These are phyloP conservation scores for Eufriesea mexicana DNA, from an alignment of 1,140 invertebrate species.

Conservation along the genomic window DNA sequence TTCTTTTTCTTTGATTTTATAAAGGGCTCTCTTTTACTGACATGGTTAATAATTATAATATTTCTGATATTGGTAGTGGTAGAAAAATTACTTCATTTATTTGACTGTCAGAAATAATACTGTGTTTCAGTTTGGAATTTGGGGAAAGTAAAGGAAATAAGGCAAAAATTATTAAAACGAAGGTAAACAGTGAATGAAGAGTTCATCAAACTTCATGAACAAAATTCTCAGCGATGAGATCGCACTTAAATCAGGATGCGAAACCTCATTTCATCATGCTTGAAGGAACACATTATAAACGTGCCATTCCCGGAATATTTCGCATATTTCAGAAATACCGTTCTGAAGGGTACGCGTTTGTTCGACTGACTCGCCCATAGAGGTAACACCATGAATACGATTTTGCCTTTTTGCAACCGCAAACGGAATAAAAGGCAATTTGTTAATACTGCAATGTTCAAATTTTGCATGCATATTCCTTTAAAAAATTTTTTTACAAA, in stretches of 20 bases:
- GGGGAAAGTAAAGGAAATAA: not conserved
- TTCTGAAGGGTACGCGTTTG: slow-evolving; percentile 60
- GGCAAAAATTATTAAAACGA: not conserved
- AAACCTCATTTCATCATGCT: slow-evolving; percentile 37
- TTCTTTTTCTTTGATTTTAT: too few species aligned
- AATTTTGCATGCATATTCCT: too few species aligned
- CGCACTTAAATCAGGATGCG: slow-evolving; percentile 54
- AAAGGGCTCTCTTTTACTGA: too few species aligned
- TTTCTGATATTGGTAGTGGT: too few species aligned
- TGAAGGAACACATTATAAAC: slow-evolving; percentile 63
- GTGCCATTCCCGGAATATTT: slow-evolving; percentile 67
- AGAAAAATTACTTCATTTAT: too few species aligned
- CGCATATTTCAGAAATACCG: slow-evolving; percentile 72
- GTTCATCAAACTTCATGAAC: not conserved
- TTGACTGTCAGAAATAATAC: too few species aligned
- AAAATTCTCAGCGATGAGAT: slow-evolving; percentile 39
- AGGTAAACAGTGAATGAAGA: not conserved
- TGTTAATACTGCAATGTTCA: too few species aligned
- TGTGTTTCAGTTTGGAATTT: not conserved
- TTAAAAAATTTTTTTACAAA: too few species aligned
- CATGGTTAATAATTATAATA: too few species aligned
- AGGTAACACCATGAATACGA: slow-evolving; percentile 54
- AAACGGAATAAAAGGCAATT: too few species aligned
- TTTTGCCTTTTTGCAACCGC: slow-evolving; percentile 14
- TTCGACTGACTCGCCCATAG: slow-evolving; percentile 51